Evolutionary conservation across 2,113 vertebrate genomes (phyloP).

Genomic region (Vulpes vulpes): DNA sequence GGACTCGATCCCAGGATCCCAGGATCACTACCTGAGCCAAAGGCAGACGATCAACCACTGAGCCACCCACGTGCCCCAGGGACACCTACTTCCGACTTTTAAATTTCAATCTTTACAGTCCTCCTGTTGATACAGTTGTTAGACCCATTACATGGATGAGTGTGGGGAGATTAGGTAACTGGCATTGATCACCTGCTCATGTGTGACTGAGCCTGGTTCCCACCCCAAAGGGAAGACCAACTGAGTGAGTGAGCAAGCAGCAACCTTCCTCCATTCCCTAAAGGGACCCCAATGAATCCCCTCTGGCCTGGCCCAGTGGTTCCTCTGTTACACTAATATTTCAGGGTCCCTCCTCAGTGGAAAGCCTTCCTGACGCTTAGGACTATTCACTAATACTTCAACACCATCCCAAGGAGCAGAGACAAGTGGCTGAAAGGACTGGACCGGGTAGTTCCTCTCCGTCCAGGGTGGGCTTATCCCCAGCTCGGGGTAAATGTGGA

Average conservation of each 20-base stretch:
- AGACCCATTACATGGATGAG: background rate
- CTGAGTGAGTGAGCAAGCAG: no score
- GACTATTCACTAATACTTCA: background rate
- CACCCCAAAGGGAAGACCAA: background rate
- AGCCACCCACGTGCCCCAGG: no score
- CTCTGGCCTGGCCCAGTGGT: fast-evolving
- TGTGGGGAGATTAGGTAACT: background rate
- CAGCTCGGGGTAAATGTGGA: fast-evolving
- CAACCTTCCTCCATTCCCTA: fast-evolving
- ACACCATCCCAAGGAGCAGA: fast-evolving
- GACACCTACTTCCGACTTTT: background rate
- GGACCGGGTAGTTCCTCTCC: background rate
- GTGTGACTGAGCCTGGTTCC: no score
- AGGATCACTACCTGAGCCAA: no score
- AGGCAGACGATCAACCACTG: no score
- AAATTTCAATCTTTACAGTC: fast-evolving
- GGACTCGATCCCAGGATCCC: no score
- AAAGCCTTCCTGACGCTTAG: background rate
- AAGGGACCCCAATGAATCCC: fast-evolving
- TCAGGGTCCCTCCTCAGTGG: background rate
- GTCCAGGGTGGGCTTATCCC: fast-evolving
- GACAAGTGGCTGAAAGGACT: no score
- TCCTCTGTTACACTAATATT: fast-evolving
- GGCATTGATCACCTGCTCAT: no score
- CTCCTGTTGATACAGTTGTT: fast-evolving